phyloP scores from a whole-genome alignment of 2,888 invertebrate genomes.

The Hirtodrosophila alboralis region DNA sequence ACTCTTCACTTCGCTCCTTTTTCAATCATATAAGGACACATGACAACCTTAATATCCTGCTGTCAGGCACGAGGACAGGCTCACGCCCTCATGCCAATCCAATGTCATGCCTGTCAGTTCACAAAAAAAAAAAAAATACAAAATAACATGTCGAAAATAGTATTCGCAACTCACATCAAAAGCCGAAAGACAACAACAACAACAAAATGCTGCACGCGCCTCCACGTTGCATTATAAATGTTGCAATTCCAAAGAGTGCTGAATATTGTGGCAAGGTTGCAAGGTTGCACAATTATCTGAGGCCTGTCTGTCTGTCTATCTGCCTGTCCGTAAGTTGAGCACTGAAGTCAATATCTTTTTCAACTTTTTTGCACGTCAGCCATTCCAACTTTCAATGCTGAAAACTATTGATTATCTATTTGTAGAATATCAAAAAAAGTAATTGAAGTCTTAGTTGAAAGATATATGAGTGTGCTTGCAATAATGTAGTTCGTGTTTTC shows the following conservation, averaged over 20 bases:
- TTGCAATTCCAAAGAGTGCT: conserved; percentile 70
- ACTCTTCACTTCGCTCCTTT: background rate
- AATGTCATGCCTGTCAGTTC: conserved; percentile 54
- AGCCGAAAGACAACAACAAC: conserved; percentile 15
- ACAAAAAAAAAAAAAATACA: conserved; percentile 22
- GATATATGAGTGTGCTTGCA: no score
- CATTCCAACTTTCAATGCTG: no score
- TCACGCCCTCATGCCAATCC: conserved; percentile 43
- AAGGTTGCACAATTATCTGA: conserved; percentile 30
- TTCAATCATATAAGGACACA: conserved; percentile 7
- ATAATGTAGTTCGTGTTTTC: no score
- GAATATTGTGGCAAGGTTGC: conserved; percentile 32
- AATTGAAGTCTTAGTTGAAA: no score
- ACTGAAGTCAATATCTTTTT: conserved; percentile 41
- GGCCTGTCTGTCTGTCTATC: conserved; percentile 27
- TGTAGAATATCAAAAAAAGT: no score
- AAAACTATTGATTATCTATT: no score
- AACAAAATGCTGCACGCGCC: conserved; percentile 47
- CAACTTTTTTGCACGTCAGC: background rate
- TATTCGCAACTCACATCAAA: conserved; percentile 35
- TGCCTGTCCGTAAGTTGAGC: conserved; percentile 15
- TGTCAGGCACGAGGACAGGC: conserved; percentile 51
- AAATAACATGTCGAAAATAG: conserved; percentile 58
- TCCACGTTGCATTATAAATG: conserved; percentile 72
- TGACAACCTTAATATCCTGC: conserved; percentile 72